Conservation (phyloP, 2,888 invertebrate species). For the Pheosia tremula region DNA sequence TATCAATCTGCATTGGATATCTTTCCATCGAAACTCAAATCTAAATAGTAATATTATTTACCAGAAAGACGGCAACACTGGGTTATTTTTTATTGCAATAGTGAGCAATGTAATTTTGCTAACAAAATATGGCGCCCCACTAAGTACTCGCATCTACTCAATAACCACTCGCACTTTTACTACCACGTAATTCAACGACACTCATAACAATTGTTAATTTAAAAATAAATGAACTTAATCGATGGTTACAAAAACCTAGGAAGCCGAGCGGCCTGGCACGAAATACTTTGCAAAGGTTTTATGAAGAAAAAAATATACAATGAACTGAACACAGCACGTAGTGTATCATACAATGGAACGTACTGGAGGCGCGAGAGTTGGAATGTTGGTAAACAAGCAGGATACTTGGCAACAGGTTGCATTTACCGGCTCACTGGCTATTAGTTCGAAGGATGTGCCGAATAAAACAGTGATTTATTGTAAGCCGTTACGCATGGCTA, state of each 20-base stretch:
- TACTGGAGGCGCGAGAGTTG: not conserved
- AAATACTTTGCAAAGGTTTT: not conserved
- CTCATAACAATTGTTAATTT: not conserved
- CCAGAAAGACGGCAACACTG: no score
- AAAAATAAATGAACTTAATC: not conserved
- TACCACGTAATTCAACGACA: not conserved
- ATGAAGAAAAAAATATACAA: constrained; percentile 2
- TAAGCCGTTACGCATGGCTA: not conserved
- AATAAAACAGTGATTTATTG: not conserved
- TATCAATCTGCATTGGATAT: not conserved
- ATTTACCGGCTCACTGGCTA: not conserved
- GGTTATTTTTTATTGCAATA: no score
- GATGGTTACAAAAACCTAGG: not conserved
- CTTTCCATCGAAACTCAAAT: no score
- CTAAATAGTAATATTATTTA: no score
- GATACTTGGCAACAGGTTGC: constrained; percentile 4
- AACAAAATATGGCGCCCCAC: no score
- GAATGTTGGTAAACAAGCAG: constrained; percentile 4
- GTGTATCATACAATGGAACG: not conserved
- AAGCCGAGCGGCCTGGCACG: not conserved
- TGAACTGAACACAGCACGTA: constrained; percentile 1
- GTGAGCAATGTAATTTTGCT: no score
- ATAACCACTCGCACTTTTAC: not conserved
- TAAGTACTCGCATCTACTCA: no score
- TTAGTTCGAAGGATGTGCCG: constrained; percentile 3